Base-by-base conservation (phyloP, 2,113 vertebrate species). In the Dissostichus mawsoni region DNA sequence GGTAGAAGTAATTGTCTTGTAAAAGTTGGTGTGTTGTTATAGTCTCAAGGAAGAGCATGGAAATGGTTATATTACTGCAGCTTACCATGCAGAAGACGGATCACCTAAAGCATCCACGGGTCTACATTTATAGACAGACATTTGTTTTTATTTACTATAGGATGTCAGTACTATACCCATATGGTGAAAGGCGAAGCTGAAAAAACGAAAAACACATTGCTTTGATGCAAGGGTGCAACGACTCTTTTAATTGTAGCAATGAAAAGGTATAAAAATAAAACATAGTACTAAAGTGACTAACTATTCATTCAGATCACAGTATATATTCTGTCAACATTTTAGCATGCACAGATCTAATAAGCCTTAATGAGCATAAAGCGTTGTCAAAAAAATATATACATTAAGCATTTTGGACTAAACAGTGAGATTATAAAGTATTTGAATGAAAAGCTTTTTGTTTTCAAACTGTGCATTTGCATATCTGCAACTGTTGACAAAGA, bases 181-280 rank as follows among this genome's bases (percentile, higher is more conserved):
- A 47, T 18, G 0, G 36, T 41, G 36, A 41, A 41, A 41, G 36
- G 36, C 1, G 36, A 41, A 41, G 36, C 5, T 41, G 7, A 41
- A 41, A 56, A 55, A 66, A 36, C 29, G 36, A 25, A 63, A 50
- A 20, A 20, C 11, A 29, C 17, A 57, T 44, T 63, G 67, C 8
- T 51, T 80, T 44, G 2, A 29, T 8, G 14, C 8, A 6, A n/a
- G 36, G 36, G 36, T 41, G 8, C 48, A 55, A 80, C 16, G 77
- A 20, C 11, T 45, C 13, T 76, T 71, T 78, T 76, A 41, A 53
- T 78, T 75, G n/a, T 4, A 20, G 18, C 11, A 41, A 12, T 55
- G 25, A 11, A 11, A 58, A 56, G 72, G 44, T 66, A 57, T 47
- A 63, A 84, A 85, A 82, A 48, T 20, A 77, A 74, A 48, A 78